A percentile compares a stretch with the other conserved stretches of the same genome.
phyloP scores from a whole-genome alignment of 2,113 vertebrate genomes.

The Tupaia chinensis region DNA sequence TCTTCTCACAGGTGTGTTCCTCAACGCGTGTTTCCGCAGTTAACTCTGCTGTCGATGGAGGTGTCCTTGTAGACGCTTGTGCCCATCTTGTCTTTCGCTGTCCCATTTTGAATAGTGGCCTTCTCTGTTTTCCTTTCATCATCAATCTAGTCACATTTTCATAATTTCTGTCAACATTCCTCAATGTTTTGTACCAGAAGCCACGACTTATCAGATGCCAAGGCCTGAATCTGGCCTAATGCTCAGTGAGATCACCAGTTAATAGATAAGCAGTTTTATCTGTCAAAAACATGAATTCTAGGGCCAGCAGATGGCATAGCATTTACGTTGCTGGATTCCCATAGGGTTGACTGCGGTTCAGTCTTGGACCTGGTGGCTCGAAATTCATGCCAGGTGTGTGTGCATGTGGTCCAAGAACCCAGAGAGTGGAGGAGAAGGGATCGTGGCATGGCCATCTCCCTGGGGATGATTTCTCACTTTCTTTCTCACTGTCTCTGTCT shows the following conservation, averaged over 20 bases:
- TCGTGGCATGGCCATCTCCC: no score
- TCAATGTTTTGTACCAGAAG: neutral
- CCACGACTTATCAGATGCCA: neutral
- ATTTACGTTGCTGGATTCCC: no score
- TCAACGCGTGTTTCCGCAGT: neutral
- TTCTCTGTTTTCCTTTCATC: neutral
- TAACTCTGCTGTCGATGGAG: neutral
- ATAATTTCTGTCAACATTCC: neutral
- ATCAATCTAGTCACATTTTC: neutral
- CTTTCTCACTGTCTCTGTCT: no score
- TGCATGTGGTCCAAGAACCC: no score
- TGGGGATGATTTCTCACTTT: no score
- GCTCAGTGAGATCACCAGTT: neutral
- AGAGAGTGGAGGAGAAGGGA: no score
- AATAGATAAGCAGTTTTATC: neutral
- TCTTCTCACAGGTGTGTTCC: neutral
- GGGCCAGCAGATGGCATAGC: no score
- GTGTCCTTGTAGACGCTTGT: neutral
- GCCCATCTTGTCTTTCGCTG: neutral
- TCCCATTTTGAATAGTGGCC: neutral
- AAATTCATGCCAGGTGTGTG: no score
- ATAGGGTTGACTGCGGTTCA: no score
- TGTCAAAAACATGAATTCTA: no score
- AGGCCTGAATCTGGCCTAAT: neutral
- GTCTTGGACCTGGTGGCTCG: no score